Percentiles rank a stretch among this genome's conserved stretches.
These are phyloP conservation scores for Lanius ludovicianus DNA, from an alignment of 2,113 vertebrate species.

Conservation along the genomic window DNA sequence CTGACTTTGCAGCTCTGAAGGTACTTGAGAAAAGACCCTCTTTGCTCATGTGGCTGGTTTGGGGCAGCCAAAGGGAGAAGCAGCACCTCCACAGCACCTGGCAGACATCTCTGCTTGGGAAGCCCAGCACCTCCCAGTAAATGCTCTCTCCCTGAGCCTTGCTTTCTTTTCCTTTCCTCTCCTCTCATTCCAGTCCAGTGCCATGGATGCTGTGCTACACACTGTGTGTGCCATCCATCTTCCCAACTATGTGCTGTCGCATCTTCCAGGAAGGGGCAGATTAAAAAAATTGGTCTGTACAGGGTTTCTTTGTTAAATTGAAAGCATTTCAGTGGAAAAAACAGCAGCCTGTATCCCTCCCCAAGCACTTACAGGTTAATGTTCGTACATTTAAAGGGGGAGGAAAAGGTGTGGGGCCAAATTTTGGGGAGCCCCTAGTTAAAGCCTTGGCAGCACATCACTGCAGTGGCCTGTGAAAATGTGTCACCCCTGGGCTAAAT, in stretches of 20 bases:
- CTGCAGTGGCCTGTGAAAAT: background rate
- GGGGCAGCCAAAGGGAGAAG: background rate
- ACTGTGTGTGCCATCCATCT: accelerated
- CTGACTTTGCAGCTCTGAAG: background rate
- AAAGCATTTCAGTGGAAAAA: background rate
- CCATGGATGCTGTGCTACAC: background rate
- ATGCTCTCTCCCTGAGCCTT: accelerated
- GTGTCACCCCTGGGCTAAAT: background rate
- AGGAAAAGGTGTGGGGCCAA: background rate
- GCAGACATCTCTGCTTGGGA: background rate
- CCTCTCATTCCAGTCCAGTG: background rate
- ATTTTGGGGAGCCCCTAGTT: background rate
- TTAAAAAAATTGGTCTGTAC: background rate
- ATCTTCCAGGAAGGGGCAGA: background rate
- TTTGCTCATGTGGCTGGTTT: background rate
- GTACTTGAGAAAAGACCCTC: background rate
- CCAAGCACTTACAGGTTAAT: background rate
- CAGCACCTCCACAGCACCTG: background rate
- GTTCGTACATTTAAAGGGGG: background rate
- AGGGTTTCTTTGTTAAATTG: background rate
- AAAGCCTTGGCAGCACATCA: background rate
- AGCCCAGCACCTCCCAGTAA: too few relatives aligned
- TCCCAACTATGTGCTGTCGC: background rate
- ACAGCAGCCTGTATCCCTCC: background rate
- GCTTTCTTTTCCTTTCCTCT: background rate